A percentile compares a stretch with the other conserved stretches of the same genome.
phyloP scores from a whole-genome alignment of 2,113 vertebrate species.

The Corythaeola cristata region DNA sequence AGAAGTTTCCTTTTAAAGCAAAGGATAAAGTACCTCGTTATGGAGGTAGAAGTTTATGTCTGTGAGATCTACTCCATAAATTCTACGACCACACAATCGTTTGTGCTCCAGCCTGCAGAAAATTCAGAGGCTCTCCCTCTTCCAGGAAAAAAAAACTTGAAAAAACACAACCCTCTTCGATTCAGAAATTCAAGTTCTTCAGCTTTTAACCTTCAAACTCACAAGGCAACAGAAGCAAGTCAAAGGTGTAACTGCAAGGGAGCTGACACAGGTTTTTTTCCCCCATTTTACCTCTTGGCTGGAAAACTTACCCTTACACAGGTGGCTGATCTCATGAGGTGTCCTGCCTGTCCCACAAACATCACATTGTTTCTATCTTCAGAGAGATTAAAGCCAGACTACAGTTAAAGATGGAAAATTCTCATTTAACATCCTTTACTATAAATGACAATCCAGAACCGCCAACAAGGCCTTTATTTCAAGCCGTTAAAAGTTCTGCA shows the following conservation, averaged over 20 bases:
- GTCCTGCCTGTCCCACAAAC: not conserved
- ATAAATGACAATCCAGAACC: not conserved
- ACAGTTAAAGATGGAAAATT: not conserved
- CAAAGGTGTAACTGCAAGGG: not conserved
- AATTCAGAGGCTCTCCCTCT: not conserved
- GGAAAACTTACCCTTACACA: not conserved
- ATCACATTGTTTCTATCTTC: not conserved
- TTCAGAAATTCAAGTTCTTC: not conserved
- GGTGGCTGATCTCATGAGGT: not conserved
- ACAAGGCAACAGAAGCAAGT: not conserved
- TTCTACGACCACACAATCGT: rapidly evolving
- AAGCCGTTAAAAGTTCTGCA: not conserved
- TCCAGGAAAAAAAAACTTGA: not conserved
- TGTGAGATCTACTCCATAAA: not conserved
- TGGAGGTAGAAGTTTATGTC: not conserved
- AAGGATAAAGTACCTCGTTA: not conserved
- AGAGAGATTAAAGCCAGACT: not conserved
- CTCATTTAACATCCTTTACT: not conserved
- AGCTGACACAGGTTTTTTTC: not conserved
- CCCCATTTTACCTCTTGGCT: not conserved
- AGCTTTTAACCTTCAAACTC: not conserved
- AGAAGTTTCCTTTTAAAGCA: not conserved
- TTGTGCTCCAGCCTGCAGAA: not conserved
- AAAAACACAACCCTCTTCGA: not conserved
- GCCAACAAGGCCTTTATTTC: not conserved